These are phyloP conservation scores for Pheucticus melanocephalus DNA, from an alignment of 2,113 vertebrate genomes.

Conservation along the genomic window DNA sequence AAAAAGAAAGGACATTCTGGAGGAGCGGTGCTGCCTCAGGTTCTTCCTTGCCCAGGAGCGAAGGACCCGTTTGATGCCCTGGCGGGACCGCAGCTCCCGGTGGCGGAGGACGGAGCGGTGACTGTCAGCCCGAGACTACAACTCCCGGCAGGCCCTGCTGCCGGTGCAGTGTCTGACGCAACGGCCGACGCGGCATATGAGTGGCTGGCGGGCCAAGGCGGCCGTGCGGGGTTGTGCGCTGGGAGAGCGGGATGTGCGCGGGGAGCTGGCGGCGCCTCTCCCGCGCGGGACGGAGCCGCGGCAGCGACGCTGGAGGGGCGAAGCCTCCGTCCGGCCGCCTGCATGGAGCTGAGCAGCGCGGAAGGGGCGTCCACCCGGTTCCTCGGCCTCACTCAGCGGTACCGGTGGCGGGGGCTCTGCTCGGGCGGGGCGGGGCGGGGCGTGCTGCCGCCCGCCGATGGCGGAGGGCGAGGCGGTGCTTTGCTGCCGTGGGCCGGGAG, in stretches of 20 bases:
- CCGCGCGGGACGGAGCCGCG: not conserved
- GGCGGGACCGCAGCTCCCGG: not conserved
- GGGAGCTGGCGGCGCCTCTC: not conserved
- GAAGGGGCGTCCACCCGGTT: not conserved
- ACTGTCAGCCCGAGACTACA: not conserved
- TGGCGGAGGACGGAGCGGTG: too few relatives aligned
- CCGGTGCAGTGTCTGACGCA: not conserved
- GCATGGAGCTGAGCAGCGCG: constrained; percentile 9
- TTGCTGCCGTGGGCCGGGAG: not conserved
- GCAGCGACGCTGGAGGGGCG: not conserved
- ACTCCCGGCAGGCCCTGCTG: not conserved
- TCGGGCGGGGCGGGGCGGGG: not conserved
- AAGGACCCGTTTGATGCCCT: not conserved
- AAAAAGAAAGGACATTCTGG: not conserved
- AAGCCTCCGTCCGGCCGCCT: not conserved
- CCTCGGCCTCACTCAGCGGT: constrained; percentile 44
- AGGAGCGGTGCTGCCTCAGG: not conserved
- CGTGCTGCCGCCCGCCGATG: not conserved
- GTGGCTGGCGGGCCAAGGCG: not conserved
- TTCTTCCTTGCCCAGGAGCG: not conserved
- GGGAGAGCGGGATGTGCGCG: not conserved
- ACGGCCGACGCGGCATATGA: not conserved
- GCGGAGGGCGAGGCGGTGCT: not conserved
- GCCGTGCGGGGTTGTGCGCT: not conserved
- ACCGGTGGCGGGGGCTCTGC: not conserved